Percentiles rank a stretch among this genome's conserved stretches.
These are phyloP conservation scores for Nyctibius grandis DNA, from an alignment of 2,797 vertebrate species.

Conservation along the genomic window DNA sequence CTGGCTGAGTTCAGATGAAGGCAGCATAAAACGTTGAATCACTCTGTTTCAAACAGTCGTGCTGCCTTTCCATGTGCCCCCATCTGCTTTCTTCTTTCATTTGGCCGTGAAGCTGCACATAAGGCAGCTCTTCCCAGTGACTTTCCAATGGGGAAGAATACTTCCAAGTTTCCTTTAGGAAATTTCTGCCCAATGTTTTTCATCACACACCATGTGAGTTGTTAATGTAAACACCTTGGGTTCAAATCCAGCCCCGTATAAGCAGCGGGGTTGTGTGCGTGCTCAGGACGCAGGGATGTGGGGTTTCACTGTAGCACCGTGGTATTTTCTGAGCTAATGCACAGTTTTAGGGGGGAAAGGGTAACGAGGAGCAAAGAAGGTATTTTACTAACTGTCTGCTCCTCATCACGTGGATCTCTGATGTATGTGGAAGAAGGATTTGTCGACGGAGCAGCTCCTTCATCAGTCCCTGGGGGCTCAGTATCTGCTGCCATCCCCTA, in stretches of 20 bases:
- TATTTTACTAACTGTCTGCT: not conserved
- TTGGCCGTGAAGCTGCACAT: not conserved
- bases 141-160: not conserved
- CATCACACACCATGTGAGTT: not conserved
- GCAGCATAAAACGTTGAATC: not conserved
- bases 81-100: not conserved
- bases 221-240: not conserved
- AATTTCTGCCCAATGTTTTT: not conserved
- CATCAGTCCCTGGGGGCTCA: not conserved
- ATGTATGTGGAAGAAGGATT: not conserved
- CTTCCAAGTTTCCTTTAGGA: not conserved
- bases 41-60: not conserved
- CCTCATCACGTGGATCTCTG: not conserved
- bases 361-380: not conserved
- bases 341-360: not conserved
- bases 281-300: rapidly evolving
- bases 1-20: not conserved
- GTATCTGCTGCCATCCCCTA: rapidly evolving
- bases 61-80: not conserved
- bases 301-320: rapidly evolving
- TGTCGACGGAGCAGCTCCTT: not conserved
- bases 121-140: not conserved
- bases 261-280: not conserved
- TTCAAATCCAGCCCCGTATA: not conserved
- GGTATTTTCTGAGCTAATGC: not conserved